Evolutionary conservation across 2,888 invertebrate species (phyloP), one percentile per base, ranked within the genome.

Genomic region (Protophormia terraenovae): DNA sequence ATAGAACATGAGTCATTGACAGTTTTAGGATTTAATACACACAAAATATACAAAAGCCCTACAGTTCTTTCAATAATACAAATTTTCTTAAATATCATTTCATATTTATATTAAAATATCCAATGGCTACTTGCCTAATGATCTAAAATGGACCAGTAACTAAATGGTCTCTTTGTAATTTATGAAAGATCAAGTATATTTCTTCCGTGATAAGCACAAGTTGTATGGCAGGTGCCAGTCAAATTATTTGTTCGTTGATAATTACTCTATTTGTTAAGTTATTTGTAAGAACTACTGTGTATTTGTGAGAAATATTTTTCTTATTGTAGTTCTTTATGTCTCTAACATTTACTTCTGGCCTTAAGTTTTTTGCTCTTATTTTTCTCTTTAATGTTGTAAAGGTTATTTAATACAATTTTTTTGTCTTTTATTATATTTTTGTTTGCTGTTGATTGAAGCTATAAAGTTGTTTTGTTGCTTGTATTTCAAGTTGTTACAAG

Each of bases 361-460:
- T 67, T 47, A 50, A 32, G 38, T 12, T 12, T 22, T 53, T 24
- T 38, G 6, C 29, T 38, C 45, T 16, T 47, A 38, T 14, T 19
- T 27, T 6, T 53, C 32, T 50, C 0, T 14, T 41, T 27, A 53
- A 50, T 60, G 16, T 50, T 53, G 14, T 67, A 69, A 69, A 69
- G 67, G 67, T 75, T 81, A 81, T 81, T 67, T 67, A 67, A 73
- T 73, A 67, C 50, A 80, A 38, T 47, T 32, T 22, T 55, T 69
- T 53, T 12, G 4, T 62, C 0, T 14, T 41, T 41, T 67, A 10
- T 29, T 50, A 1, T 29, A 5, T 47, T 27, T 50, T 14, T 32
- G 8, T 58, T 35, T 45, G 27, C 3, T 38, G 7, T 41, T 12
- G 50, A 55, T 27, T 60, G 50, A 69, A 75, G 41, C 16, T 72